phyloP scores from a whole-genome alignment of 2,888 invertebrate species.

The Drosophila atroscutellata region DNA sequence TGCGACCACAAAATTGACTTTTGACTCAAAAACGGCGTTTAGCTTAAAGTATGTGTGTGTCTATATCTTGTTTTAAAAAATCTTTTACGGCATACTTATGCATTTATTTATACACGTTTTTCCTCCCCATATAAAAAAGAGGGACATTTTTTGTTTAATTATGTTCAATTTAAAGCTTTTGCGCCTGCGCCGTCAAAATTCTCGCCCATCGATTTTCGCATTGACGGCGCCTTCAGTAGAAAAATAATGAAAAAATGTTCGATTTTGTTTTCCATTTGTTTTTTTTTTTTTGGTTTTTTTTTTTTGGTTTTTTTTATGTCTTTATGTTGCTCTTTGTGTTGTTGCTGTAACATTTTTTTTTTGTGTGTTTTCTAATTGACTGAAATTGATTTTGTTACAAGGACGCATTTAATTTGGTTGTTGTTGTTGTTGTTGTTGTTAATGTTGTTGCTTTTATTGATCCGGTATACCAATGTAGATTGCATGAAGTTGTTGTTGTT shows the following conservation, averaged over 20 bases:
- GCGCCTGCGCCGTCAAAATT: slow-evolving; percentile 68
- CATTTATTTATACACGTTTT: slow-evolving; percentile 53
- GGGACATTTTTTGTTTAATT: slow-evolving; percentile 58
- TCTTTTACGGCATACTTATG: slow-evolving; percentile 61
- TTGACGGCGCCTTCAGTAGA: slow-evolving; percentile 72
- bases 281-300: slow-evolving; percentile 42
- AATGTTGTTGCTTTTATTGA: slow-evolving; percentile 40
- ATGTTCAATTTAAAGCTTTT: slow-evolving; percentile 80
- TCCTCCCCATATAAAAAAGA: slow-evolving; percentile 59
- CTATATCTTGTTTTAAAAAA: slow-evolving; percentile 62
- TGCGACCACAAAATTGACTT: slow-evolving; percentile 75
- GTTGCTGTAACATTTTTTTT: slow-evolving; percentile 55
- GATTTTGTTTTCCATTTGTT: slow-evolving; percentile 47
- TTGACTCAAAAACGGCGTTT: slow-evolving; percentile 63
- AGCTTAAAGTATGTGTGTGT: slow-evolving; percentile 64
- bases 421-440: slow-evolving; percentile 46
- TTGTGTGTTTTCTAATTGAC: slow-evolving; percentile 78
- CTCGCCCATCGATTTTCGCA: not conserved
- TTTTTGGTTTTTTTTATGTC: slow-evolving; percentile 43
- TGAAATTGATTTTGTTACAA: slow-evolving; percentile 84
- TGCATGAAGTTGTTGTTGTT: slow-evolving; percentile 34
- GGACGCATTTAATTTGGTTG: slow-evolving; percentile 75
- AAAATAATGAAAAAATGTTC: slow-evolving; percentile 73
- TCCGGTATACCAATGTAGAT: slow-evolving; percentile 56
- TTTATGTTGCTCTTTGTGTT: slow-evolving; percentile 64